Percentiles rank a stretch among this genome's conserved stretches.
Evolutionary conservation across 2,113 vertebrate genomes (phyloP).

Genomic region (Chinchilla lanigera): DNA sequence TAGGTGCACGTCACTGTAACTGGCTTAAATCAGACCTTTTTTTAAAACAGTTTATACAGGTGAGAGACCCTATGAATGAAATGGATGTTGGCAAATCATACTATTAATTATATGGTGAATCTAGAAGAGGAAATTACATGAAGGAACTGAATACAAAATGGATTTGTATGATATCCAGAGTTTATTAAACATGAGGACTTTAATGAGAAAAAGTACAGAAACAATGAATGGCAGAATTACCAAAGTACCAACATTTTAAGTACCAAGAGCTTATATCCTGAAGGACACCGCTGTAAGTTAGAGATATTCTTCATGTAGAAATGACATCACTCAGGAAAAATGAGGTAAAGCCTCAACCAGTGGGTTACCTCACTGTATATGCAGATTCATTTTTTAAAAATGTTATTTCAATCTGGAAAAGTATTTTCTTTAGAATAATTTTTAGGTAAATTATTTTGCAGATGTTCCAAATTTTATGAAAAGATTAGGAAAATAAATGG

Average conservation of each 20-base stretch:
- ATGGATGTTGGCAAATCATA: neutral
- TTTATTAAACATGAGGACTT: neutral
- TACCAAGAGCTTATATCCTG: neutral
- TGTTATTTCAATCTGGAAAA: neutral
- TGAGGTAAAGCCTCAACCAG: neutral
- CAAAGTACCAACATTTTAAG: neutral
- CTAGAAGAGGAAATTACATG: neutral
- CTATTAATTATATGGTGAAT: neutral
- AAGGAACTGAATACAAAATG: neutral
- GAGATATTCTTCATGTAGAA: neutral
- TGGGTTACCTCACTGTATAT: neutral
- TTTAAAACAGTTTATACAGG: neutral
- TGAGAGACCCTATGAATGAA: neutral
- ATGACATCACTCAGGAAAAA: neutral
- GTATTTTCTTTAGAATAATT: neutral
- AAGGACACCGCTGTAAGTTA: neutral
- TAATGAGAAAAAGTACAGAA: conserved; percentile 11
- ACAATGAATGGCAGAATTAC: neutral
- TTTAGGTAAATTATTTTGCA: neutral
- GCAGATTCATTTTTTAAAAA: neutral
- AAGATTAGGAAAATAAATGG: neutral
- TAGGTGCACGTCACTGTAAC: neutral
- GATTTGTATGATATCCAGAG: neutral
- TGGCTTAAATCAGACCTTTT: neutral
- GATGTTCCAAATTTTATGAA: neutral